Evolutionary conservation across 2,888 invertebrate species (phyloP).

Genomic region (Plemyria rubiginata): DNA sequence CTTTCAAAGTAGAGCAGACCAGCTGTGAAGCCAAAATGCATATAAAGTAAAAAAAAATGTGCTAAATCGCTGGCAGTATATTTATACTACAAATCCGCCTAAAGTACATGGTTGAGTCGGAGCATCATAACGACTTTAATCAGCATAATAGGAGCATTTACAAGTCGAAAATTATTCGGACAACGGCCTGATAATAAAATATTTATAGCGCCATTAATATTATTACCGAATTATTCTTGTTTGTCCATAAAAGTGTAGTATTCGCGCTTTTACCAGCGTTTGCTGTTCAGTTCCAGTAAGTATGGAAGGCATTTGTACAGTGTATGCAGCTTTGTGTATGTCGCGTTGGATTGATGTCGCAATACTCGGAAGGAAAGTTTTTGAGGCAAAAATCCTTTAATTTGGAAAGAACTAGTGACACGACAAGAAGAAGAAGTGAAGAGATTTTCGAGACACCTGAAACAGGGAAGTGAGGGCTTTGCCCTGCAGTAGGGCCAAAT

Average conservation of each 20-base stretch:
- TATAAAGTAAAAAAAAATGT: conserved; percentile 42
- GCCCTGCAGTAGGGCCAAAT: no score
- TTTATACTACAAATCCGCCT: conserved; percentile 50
- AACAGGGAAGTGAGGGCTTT: no score
- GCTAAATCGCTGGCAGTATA: conserved; percentile 49
- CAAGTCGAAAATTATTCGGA: conserved; percentile 48
- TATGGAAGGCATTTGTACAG: no score
- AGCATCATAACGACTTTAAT: conserved; percentile 45
- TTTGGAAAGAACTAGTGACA: no score
- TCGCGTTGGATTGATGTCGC: no score
- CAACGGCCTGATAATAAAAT: conserved; percentile 41
- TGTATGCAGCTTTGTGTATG: no score
- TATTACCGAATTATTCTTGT: conserved; percentile 37
- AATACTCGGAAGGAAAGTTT: no score
- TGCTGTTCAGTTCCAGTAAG: neutral
- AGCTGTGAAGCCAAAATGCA: conserved; percentile 21
- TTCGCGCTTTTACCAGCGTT: conserved; percentile 13
- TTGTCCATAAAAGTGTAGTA: conserved; percentile 28
- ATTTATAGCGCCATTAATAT: conserved; percentile 40
- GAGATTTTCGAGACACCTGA: no score
- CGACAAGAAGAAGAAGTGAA: no score
- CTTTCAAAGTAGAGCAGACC: neutral
- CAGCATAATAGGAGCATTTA: conserved; percentile 47
- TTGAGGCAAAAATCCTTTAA: no score
- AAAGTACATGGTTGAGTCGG: conserved; percentile 41